A percentile compares a stretch with the other conserved stretches of the same genome.
Conservation (phyloP, 2,113 vertebrate species). For the Heterocephalus glaber region DNA sequence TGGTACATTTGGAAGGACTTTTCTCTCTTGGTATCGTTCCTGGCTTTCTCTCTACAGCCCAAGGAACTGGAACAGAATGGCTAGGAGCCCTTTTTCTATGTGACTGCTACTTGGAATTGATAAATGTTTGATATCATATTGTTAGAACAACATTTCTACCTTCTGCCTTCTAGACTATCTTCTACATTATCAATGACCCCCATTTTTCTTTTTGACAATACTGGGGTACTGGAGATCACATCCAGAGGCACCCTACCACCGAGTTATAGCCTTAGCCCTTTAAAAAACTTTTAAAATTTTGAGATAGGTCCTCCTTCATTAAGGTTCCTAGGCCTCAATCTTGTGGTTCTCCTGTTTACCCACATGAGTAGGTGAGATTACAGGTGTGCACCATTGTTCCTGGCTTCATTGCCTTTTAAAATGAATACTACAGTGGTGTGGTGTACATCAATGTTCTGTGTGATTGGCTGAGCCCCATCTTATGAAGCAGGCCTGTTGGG, state of each 20-base stretch:
- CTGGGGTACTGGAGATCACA: not conserved
- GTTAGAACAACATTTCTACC: not conserved
- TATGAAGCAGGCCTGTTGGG: rapidly evolving
- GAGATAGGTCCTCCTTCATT: not conserved
- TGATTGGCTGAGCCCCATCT: too few relatives aligned
- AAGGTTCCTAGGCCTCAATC: not conserved
- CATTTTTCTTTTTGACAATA: not conserved
- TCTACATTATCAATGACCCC: too few relatives aligned
- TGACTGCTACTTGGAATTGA: not conserved
- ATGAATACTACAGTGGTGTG: not conserved
- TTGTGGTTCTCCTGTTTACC: not conserved
- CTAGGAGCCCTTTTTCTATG: not conserved
- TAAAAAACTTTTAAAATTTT: not conserved
- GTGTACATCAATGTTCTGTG: rapidly evolving
- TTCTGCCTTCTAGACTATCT: not conserved
- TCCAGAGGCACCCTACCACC: not conserved
- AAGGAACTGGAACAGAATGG: rapidly evolving
- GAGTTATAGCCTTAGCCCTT: not conserved
- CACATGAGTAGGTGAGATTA: not conserved
- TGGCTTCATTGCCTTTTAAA: not conserved
- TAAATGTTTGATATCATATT: not conserved
- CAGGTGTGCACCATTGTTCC: not conserved
- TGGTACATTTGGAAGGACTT: not conserved
- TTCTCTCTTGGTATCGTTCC: not conserved
- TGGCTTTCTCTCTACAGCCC: not conserved